These are phyloP conservation scores for Keiferia lycopersicella DNA, from an alignment of 2,888 invertebrate genomes.

Conservation along the genomic window DNA sequence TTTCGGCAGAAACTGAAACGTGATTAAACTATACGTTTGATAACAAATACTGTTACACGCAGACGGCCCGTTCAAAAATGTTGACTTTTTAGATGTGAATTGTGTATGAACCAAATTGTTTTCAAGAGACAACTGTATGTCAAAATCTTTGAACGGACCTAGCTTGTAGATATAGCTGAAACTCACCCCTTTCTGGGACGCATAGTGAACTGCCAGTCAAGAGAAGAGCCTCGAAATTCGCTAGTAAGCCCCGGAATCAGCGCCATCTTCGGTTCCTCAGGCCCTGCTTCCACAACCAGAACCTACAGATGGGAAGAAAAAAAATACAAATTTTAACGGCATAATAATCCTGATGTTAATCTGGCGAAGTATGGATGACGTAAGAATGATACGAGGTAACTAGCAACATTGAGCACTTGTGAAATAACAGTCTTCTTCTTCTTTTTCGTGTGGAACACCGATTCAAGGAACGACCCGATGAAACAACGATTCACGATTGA, in stretches of 20 bases:
- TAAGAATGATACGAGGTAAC: too few relatives aligned
- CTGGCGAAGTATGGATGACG: too few relatives aligned
- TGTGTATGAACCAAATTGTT: not conserved
- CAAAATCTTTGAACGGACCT: conserved; percentile 39
- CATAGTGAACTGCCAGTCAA: conserved; percentile 73
- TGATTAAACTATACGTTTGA: conserved; percentile 45
- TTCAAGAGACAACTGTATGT: not conserved
- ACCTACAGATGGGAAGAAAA: conserved; percentile 45
- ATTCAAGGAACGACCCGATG: too few relatives aligned
- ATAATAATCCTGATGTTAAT: too few relatives aligned
- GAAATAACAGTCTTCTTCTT: too few relatives aligned
- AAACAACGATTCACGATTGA: not conserved
- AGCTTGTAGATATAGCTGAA: conserved; percentile 15
- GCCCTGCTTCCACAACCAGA: conserved; percentile 66
- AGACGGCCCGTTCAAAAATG: conserved; percentile 36
- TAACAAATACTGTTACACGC: conserved; percentile 41
- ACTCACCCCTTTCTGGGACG: conserved; percentile 70
- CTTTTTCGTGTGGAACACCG: too few relatives aligned
- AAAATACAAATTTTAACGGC: too few relatives aligned
- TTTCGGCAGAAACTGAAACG: conserved; percentile 70
- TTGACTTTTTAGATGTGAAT: not conserved
- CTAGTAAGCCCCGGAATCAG: conserved; percentile 70
- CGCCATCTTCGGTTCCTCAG: conserved; percentile 70
- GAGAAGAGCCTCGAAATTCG: conserved; percentile 65
- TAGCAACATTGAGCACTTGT: too few relatives aligned